phyloP scores from a whole-genome alignment of 2,113 vertebrate species.

The Melospiza melodia region DNA sequence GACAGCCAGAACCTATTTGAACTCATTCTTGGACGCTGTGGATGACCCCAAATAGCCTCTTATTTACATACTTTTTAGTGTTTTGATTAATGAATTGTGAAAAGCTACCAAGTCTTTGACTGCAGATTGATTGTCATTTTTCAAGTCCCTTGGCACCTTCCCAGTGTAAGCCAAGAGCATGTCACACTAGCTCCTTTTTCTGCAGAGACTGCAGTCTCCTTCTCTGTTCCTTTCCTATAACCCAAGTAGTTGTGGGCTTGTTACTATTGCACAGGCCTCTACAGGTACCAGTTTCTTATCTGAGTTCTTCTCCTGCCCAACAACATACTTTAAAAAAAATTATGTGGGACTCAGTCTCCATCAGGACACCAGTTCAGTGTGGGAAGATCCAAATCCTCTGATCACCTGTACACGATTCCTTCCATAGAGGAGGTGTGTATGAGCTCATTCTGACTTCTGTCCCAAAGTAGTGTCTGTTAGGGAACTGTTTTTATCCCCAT shows the following conservation, averaged over 20 bases:
- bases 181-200: not conserved
- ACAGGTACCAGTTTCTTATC: not conserved
- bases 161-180: not conserved
- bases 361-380: not conserved
- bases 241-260: not conserved
- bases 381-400: not conserved
- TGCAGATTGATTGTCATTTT: not conserved
- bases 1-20: not conserved
- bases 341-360: accelerated
- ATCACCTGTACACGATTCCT: not conserved
- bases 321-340: not conserved
- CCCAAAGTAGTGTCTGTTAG: not conserved
- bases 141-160: not conserved
- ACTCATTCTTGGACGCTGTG: not conserved
- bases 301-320: not conserved
- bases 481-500: not conserved
- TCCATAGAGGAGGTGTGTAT: not conserved
- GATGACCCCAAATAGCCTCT: not conserved
- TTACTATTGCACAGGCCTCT: not conserved
- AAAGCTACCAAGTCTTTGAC: not conserved
- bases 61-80: not conserved
- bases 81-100: not conserved
- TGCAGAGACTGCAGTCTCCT: not conserved
- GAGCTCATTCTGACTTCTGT: not conserved
- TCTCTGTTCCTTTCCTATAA: not conserved